Evolutionary conservation across 2,888 invertebrate species (phyloP).

Genomic region (Acleris emargana): DNA sequence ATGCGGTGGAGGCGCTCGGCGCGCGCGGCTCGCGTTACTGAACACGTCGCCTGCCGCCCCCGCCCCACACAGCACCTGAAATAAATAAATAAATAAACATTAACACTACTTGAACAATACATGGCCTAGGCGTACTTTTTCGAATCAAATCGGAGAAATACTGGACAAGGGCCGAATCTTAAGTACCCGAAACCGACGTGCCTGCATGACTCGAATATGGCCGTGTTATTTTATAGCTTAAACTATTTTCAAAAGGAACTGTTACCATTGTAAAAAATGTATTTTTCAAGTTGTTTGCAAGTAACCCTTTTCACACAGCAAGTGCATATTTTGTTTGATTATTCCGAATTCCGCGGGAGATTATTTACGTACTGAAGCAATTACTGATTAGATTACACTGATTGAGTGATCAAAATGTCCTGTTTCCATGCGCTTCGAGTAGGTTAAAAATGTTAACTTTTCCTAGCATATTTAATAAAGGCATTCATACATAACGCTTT

Average conservation of each 20-base stretch:
- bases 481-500: too few species aligned
- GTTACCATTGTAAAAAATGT: too few species aligned
- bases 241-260: too few species aligned
- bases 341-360: slow-evolving; percentile 21
- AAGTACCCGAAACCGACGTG: too few species aligned
- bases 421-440: too few species aligned
- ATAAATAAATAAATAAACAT: slow-evolving; percentile 30
- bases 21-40: slow-evolving; percentile 76
- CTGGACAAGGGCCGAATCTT: too few species aligned
- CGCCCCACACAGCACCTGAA: slow-evolving; percentile 81
- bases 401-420: not conserved
- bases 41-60: slow-evolving; percentile 77
- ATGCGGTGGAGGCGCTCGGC: slow-evolving; percentile 65
- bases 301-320: slow-evolving; percentile 16
- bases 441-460: too few species aligned
- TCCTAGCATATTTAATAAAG: too few species aligned
- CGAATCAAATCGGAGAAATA: too few species aligned
- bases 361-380: slow-evolving; percentile 19
- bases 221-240: too few species aligned
- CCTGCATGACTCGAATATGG: too few species aligned
- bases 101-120: not conserved
- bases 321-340: slow-evolving; percentile 12
- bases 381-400: slow-evolving; percentile 21
- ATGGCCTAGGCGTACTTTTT: too few species aligned
- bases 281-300: not conserved